Evolutionary conservation across 2,888 invertebrate species (phyloP), one percentile per base, ranked within the genome.

Genomic region (Trichogramma dendrolimi): DNA sequence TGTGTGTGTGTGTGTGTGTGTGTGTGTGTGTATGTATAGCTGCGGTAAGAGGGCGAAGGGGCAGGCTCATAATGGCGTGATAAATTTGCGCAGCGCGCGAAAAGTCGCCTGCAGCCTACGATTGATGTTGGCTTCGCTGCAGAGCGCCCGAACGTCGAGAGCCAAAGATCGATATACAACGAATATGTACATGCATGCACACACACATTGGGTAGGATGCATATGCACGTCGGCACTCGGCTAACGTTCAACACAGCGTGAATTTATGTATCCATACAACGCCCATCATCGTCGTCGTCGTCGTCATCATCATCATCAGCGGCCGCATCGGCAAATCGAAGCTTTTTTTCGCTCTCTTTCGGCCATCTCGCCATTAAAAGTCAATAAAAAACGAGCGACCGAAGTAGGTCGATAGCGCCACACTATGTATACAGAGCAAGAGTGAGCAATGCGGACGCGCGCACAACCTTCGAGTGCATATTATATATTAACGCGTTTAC

Each of bases 291-390:
- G 1, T 27, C 27, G 27, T 27, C 27, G 27, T 27, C 27, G 27
- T 27, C 27, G 3, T 27, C 27, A 27, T 27, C 27, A 27, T 27
- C 27, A 27, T 27, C 27, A 27, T 27, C 27, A 27, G 27, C 27
- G 27, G 27, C 27, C 27, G 27, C 27, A 27, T 27, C 27, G 27
- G 27, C 27, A 27, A 27, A 27, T 27, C 27, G 27, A 27, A 27
- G 27, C 27, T 27, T 27, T 27, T 27, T 27, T 27, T 27, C 43
- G 14, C 43, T 43, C n/a, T n/a, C 53, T 53, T 53, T 14, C 48
- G 6, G 5, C 6, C 6, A 11, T 48, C 6, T 52, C 58, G 53
- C 58, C 60, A 66, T 64, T 64, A 64, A 66, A 63, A 66, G 66
- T 64, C 66, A 64, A 64, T 62, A 62, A 50, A 27, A 27, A 27